Evolutionary conservation across 2,113 vertebrate species (phyloP).

Genomic region (Rhinoptilus africanus): DNA sequence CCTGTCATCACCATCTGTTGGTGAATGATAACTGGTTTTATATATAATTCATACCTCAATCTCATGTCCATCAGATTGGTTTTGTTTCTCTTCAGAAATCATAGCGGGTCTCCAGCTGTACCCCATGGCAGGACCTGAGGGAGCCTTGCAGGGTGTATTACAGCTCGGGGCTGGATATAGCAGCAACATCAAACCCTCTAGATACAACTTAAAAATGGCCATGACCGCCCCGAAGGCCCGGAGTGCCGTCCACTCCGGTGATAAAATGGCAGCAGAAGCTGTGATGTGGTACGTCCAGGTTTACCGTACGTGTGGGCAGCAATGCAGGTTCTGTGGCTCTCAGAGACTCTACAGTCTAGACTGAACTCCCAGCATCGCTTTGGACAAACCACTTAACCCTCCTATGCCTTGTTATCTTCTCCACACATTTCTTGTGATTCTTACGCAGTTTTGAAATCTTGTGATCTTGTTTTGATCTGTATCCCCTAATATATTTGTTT

Average conservation of each 20-base stretch:
- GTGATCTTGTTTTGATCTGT: not conserved
- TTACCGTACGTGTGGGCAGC: accelerated
- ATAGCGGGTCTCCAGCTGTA: not conserved
- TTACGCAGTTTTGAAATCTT: not conserved
- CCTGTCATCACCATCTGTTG: not conserved
- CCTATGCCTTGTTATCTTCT: not conserved
- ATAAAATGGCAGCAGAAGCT: not conserved
- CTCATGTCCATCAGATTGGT: not conserved
- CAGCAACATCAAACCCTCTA: not conserved
- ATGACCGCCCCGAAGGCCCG: not conserved
- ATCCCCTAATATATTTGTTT: not conserved
- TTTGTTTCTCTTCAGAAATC: not conserved
- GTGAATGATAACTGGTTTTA: not conserved
- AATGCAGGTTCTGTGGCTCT: not conserved
- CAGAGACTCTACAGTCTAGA: not conserved
- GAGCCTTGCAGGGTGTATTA: not conserved
- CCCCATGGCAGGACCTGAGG: not conserved
- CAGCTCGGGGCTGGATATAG: not conserved
- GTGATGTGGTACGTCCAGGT: not conserved
- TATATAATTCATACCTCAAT: not conserved
- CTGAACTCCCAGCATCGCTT: not conserved
- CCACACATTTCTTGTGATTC: not conserved
- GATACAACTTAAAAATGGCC: not conserved
- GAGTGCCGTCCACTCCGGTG: not conserved
- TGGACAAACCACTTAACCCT: not conserved